Evolutionary conservation across 2,888 invertebrate species (phyloP).

Genomic region (Athalia rosae): DNA sequence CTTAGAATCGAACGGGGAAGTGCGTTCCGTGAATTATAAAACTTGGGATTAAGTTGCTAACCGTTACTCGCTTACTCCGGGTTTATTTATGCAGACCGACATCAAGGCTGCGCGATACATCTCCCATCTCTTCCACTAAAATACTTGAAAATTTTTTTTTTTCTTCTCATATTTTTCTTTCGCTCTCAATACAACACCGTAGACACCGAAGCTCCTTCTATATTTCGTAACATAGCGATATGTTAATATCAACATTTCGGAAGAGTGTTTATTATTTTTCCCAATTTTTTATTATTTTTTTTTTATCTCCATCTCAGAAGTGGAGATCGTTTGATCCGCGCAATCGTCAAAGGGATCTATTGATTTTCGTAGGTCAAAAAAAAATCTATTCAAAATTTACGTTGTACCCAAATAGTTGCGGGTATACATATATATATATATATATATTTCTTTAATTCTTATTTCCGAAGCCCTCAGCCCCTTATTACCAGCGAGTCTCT

Average conservation of each 20-base stretch:
- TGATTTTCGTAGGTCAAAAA: no score
- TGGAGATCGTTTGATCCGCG: no score
- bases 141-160: not conserved
- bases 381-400: no score
- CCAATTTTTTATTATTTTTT: no score
- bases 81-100: conserved; percentile 22
- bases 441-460: no score
- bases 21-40: conserved; percentile 12
- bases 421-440: no score
- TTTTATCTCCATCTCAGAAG: no score
- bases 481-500: no score
- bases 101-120: conserved; percentile 19
- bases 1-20: not conserved
- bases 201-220: not conserved
- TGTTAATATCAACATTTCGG: conserved; percentile 26
- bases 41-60: not conserved
- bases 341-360: no score
- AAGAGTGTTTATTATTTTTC: conserved; percentile 27
- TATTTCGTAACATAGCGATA: conserved; percentile 27
- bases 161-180: not conserved
- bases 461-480: not conserved
- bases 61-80: not conserved
- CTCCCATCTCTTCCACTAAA: not conserved
- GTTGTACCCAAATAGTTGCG: no score
- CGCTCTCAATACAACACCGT: not conserved